Evolutionary conservation across 2,113 vertebrate genomes (phyloP).

Genomic region (Euleptes europaea): DNA sequence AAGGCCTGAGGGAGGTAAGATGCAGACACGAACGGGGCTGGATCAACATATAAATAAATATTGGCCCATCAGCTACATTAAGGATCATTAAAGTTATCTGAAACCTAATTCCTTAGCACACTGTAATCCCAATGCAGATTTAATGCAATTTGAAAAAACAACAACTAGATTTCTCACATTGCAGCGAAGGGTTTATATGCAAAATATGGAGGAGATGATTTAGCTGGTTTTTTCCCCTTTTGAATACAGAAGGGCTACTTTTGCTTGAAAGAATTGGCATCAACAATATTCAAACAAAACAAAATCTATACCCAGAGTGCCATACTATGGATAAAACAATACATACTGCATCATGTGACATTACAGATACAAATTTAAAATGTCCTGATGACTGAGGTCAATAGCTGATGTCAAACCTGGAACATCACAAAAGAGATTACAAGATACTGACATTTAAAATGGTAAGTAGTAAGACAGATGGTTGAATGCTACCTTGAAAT

Average conservation of each 20-base stretch:
- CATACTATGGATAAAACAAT: not conserved
- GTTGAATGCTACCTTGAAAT: not conserved
- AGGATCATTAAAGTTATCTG: not conserved
- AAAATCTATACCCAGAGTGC: not conserved
- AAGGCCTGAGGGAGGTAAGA: not conserved
- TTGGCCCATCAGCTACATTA: not conserved
- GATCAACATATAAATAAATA: conserved; percentile 11
- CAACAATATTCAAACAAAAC: not conserved
- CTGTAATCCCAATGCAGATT: not conserved
- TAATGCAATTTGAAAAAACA: conserved; percentile 4
- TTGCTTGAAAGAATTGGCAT: not conserved
- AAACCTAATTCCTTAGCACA: not conserved
- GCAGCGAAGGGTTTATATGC: not conserved
- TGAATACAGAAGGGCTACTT: not conserved
- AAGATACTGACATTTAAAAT: not conserved
- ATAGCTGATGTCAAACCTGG: not conserved
- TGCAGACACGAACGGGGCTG: not conserved
- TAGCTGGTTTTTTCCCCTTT: not conserved
- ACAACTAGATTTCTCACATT: not conserved
- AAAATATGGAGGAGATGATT: not conserved
- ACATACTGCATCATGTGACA: not conserved
- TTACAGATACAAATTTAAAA: not conserved
- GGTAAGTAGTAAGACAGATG: not conserved
- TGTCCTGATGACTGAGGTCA: not conserved
- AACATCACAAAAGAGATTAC: not conserved